Conservation (phyloP, 2,888 invertebrate species). For the Punctoribates punctum region DNA sequence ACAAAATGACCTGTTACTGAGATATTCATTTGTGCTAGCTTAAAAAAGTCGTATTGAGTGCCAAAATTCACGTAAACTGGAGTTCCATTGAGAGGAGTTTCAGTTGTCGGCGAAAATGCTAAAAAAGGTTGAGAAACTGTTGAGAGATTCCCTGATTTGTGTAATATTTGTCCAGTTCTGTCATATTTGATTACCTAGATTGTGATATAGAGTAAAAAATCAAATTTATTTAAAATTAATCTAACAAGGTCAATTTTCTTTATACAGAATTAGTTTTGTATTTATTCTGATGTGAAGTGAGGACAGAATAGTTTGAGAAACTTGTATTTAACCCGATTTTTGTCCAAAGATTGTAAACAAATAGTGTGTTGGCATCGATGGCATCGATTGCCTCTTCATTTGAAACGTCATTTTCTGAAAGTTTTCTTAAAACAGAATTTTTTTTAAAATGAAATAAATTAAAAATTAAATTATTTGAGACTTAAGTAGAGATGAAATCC, state of each 20-base stretch:
- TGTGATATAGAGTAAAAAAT: neutral
- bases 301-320: constrained; percentile 34
- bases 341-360: constrained; percentile 7
- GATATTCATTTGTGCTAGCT: constrained; percentile 50
- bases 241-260: no score
- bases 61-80: constrained; percentile 56
- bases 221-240: neutral
- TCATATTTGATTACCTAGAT: neutral
- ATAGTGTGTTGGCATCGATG: constrained; percentile 26
- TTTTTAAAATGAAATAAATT: neutral
- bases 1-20: constrained; percentile 55
- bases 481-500: neutral
- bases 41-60: constrained; percentile 54
- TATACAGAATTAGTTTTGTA: constrained; percentile 10
- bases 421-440: neutral
- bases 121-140: neutral
- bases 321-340: constrained; percentile 27
- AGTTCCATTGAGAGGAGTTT: constrained; percentile 46
- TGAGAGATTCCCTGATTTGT: neutral
- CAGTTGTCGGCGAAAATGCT: neutral
- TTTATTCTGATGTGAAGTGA: constrained; percentile 36
- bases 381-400: constrained; percentile 21
- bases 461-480: neutral
- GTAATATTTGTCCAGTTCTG: neutral
- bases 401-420: constrained; percentile 23